Conservation (phyloP, 2,888 invertebrate genomes). For the Perizoma affinitatum region DNA sequence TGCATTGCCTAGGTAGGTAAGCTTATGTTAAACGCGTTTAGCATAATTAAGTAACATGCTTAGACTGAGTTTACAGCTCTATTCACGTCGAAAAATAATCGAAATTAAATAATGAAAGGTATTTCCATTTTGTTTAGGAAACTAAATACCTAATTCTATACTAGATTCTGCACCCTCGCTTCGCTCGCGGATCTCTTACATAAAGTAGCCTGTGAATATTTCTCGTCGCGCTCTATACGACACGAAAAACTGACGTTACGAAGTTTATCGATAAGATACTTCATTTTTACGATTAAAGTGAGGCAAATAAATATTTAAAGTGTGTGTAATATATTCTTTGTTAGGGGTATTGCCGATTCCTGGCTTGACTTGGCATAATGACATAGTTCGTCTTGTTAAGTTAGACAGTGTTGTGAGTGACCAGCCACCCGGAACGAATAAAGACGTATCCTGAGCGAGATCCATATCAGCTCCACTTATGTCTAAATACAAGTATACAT, state of each 20-base stretch:
- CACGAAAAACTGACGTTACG: too few relatives aligned
- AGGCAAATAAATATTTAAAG: slow-evolving; percentile 14
- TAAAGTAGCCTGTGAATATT: too few relatives aligned
- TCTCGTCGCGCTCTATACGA: too few relatives aligned
- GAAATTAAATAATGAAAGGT: slow-evolving; percentile 44
- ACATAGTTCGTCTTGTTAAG: slow-evolving; percentile 15
- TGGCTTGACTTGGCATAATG: slow-evolving; percentile 19
- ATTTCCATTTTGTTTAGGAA: too few relatives aligned
- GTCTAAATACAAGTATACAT: slow-evolving; percentile 19
- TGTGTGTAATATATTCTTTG: slow-evolving; percentile 21
- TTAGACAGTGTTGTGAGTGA: slow-evolving; percentile 34
- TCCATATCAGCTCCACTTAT: slow-evolving; percentile 22
- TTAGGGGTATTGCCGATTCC: slow-evolving; percentile 17
- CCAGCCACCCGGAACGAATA: slow-evolving; percentile 52
- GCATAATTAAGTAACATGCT: slow-evolving; percentile 37
- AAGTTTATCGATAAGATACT: too few relatives aligned
- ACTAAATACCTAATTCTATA: too few relatives aligned
- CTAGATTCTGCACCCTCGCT: too few relatives aligned
- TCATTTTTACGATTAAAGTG: not conserved
- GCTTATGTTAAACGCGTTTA: slow-evolving; percentile 39
- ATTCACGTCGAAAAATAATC: slow-evolving; percentile 50
- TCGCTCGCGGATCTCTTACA: too few relatives aligned
- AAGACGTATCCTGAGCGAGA: slow-evolving; percentile 44
- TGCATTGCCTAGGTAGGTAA: slow-evolving; percentile 45
- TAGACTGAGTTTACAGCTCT: slow-evolving; percentile 43